A percentile compares a stretch with the other conserved stretches of the same genome.
Conservation (phyloP, 2,113 vertebrate species). For the Odontophorus gujanensis region DNA sequence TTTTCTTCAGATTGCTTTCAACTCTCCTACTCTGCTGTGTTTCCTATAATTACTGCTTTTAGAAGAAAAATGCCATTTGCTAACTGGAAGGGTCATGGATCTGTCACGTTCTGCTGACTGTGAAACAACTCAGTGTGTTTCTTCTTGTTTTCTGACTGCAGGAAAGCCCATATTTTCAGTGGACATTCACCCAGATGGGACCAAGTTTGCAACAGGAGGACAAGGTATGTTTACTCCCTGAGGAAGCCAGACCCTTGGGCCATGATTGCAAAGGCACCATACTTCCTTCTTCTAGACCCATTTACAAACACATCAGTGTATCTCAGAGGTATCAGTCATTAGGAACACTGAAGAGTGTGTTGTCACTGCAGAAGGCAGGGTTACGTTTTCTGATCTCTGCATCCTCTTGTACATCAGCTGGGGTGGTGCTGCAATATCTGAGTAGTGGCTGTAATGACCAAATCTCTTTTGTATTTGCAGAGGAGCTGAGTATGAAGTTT, state of each 20-base stretch:
- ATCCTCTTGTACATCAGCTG: neutral
- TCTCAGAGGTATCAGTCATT: neutral
- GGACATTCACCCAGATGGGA: conserved; percentile 98
- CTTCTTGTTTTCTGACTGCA: conserved; percentile 68
- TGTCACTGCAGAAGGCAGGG: neutral
- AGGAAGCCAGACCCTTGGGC: neutral
- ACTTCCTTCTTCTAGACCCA: neutral
- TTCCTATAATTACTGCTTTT: neutral
- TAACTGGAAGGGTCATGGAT: neutral
- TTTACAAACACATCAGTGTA: neutral
- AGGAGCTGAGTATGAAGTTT: neutral
- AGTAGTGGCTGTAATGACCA: neutral
- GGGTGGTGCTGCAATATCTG: neutral
- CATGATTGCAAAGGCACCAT: neutral
- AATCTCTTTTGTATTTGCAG: neutral
- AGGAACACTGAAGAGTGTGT: neutral
- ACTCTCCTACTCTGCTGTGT: neutral
- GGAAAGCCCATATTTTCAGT: conserved; percentile 99
- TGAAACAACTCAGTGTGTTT: neutral
- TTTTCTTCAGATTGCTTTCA: neutral
- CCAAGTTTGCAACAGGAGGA: conserved; percentile 97
- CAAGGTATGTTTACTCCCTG: conserved; percentile 82
- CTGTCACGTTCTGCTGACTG: neutral
- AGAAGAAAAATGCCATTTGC: neutral
- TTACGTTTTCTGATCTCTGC: neutral